phyloP scores from a whole-genome alignment of 1,140 invertebrate genomes.

The Pinna nobilis region DNA sequence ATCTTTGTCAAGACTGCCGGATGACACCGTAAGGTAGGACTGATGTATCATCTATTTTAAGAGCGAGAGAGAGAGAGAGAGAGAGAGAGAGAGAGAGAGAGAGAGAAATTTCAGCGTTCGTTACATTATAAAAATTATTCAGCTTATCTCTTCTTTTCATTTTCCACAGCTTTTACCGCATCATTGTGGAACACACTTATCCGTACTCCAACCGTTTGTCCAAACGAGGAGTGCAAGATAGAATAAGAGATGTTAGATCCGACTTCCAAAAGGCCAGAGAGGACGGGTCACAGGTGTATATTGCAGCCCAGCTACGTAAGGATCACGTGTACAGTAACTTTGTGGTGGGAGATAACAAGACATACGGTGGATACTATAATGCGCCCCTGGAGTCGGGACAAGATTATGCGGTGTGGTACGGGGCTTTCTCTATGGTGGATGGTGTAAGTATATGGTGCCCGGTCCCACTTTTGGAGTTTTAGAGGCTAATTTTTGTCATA shows the following conservation, averaged over 20 bases:
- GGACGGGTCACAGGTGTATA: conserved; percentile 84
- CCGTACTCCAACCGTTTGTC: background rate
- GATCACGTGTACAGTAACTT: conserved; percentile 78
- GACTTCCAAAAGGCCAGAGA: conserved; percentile 76
- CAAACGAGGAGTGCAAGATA: conserved; percentile 33
- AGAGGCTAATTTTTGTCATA: too few relatives aligned
- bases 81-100: too few relatives aligned
- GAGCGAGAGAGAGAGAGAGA: too few relatives aligned
- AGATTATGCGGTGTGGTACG: conserved; percentile 83
- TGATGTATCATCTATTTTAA: background rate
- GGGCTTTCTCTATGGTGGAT: conserved; percentile 68
- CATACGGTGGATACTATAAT: conserved; percentile 87
- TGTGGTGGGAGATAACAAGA: conserved; percentile 84
- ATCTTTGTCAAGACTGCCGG: conserved; percentile 38
- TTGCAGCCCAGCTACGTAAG: conserved; percentile 84
- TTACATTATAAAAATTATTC: background rate
- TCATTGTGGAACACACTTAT: conserved; percentile 53
- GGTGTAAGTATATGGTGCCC: conserved; percentile 54
- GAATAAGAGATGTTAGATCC: conserved; percentile 42
- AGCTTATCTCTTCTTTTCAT: background rate
- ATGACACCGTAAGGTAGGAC: conserved; percentile 50
- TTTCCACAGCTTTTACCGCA: conserved; percentile 56
- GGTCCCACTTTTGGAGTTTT: background rate
- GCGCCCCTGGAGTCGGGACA: conserved; percentile 81
- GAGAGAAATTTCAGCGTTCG: background rate